phyloP scores from a whole-genome alignment of 2,888 invertebrate genomes.

The Aleiodes alternator region DNA sequence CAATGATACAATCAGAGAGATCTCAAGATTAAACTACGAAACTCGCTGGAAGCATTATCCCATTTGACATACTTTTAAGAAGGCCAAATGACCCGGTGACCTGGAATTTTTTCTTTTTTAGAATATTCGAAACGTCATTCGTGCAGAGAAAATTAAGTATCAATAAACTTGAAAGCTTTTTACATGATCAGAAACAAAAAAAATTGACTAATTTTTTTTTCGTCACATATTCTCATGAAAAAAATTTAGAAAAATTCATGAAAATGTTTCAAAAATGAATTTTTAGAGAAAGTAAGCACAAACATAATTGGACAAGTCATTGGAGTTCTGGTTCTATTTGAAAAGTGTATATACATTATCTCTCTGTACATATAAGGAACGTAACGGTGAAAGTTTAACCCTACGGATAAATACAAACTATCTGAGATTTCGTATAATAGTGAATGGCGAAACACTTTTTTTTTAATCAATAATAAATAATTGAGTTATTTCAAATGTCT shows the following conservation, averaged over 20 bases:
- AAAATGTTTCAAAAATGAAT: not conserved
- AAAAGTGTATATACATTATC: slow-evolving; percentile 16
- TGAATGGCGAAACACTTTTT: too few species aligned
- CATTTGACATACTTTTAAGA: slow-evolving; percentile 39
- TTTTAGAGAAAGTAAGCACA: slow-evolving; percentile 33
- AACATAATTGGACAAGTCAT: slow-evolving; percentile 21
- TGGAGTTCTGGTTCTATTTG: slow-evolving; percentile 32
- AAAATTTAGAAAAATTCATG: not conserved
- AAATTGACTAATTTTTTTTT: too few species aligned
- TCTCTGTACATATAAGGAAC: slow-evolving; percentile 16
- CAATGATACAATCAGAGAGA: not conserved
- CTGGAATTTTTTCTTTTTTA: slow-evolving; percentile 7
- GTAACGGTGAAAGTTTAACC: slow-evolving; percentile 35
- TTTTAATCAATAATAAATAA: too few species aligned
- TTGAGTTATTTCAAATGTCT: too few species aligned
- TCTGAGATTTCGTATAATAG: not conserved
- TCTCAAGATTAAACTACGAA: not conserved
- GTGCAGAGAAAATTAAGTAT: not conserved
- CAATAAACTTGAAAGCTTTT: not conserved
- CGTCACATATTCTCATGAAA: not conserved
- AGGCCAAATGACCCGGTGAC: slow-evolving; percentile 33
- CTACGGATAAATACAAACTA: slow-evolving; percentile 5
- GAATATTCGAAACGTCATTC: not conserved
- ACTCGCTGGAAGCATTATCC: slow-evolving; percentile 7
- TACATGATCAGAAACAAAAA: too few species aligned